Conservation (phyloP, 2,888 invertebrate species). For the Boloria euphrosyne region DNA sequence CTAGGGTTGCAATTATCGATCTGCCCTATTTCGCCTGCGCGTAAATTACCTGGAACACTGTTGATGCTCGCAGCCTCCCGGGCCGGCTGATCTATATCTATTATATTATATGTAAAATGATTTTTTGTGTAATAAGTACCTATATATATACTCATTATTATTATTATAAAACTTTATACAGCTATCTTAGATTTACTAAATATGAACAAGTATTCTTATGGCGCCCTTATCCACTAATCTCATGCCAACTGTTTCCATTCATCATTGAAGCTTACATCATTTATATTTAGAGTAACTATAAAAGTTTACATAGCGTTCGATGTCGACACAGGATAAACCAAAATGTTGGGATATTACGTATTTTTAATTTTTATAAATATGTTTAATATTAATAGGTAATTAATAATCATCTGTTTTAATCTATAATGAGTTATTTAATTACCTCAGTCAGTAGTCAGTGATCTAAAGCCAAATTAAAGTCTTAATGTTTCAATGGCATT, state of each 20-base stretch:
- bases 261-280: slow-evolving; percentile 46
- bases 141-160: background rate
- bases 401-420: too few relatives aligned
- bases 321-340: slow-evolving; percentile 6
- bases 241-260: slow-evolving; percentile 47
- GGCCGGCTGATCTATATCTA: background rate
- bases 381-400: too few relatives aligned
- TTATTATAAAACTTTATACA: too few relatives aligned
- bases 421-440: too few relatives aligned
- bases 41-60: slow-evolving; percentile 21
- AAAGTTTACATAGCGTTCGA: slow-evolving; percentile 43
- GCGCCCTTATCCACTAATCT: slow-evolving; percentile 26
- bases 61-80: slow-evolving; percentile 11
- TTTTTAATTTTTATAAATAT: too few relatives aligned
- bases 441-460: too few relatives aligned
- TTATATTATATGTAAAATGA: background rate
- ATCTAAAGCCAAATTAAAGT: too few relatives aligned
- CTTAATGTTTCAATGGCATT: too few relatives aligned
- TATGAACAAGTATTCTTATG: slow-evolving; percentile 6
- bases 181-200: slow-evolving; percentile 3
- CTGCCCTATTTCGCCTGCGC: slow-evolving; percentile 27
- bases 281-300: slow-evolving; percentile 46
- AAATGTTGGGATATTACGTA: background rate
- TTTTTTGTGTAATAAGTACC: too few relatives aligned
- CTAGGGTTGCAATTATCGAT: slow-evolving; percentile 32